A percentile compares a stretch with the other conserved stretches of the same genome.
Evolutionary conservation across 2,888 invertebrate species (phyloP).

Genomic region (Apotomis betuletana): DNA sequence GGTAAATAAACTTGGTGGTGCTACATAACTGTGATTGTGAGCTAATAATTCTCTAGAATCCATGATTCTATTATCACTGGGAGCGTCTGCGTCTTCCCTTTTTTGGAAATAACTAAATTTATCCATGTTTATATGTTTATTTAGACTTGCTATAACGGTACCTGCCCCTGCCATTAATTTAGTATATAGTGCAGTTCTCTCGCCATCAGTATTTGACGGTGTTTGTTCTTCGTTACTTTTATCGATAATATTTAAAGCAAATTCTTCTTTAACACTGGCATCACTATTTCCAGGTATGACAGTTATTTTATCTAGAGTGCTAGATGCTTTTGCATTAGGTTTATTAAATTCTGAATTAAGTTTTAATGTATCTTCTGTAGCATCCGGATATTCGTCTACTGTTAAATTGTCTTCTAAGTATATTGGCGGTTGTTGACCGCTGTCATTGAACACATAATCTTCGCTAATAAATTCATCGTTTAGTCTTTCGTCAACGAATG

Average conservation of each 20-base stretch:
- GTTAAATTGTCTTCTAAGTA: not conserved
- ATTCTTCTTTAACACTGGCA: not conserved
- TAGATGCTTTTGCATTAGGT: not conserved
- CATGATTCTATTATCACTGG: constrained; percentile 46
- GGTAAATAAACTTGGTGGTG: not conserved
- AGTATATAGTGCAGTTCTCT: not conserved
- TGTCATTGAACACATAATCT: constrained; percentile 15
- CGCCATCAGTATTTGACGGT: not conserved
- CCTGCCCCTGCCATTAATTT: not conserved
- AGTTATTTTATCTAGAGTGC: not conserved
- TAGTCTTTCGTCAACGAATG: constrained; percentile 4
- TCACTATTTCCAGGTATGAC: not conserved
- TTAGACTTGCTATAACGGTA: not conserved
- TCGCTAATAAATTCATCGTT: constrained; percentile 22
- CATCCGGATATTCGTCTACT: not conserved
- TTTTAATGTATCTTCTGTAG: not conserved
- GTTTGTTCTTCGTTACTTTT: not conserved
- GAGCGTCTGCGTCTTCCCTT: constrained; percentile 49
- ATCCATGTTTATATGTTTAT: constrained; percentile 9
- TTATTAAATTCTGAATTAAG: not conserved
- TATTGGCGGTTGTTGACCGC: not conserved
- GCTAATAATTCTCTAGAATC: not conserved
- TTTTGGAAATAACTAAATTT: constrained; percentile 2
- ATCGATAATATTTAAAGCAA: not conserved
- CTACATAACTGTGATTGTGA: not conserved